Base-by-base conservation (phyloP, 2,113 vertebrate species). In the Gobiocypris rarus region DNA sequence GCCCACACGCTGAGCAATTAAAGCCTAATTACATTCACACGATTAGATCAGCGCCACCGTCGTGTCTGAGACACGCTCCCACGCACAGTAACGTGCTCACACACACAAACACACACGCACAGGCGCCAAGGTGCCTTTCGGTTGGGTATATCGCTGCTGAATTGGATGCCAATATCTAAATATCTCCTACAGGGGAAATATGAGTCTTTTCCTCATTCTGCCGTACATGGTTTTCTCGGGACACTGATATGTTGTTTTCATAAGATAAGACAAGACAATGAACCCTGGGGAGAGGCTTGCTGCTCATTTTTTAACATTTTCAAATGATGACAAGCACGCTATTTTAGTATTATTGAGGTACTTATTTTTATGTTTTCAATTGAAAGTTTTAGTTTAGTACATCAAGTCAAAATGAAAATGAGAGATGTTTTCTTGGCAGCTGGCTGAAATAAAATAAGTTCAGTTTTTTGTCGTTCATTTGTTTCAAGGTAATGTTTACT, bases 11-110 rank as follows among this genome's bases (percentile, higher is more conserved):
- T 84, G 85, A 63, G 85, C 84, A 87, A 89, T 87, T 89, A 89
- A 89, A 88, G 76, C 73, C 83, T 84, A 85, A 88, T 89, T 89
- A 89, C 81, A 88, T 87, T 85, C 86, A 81, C 87, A 86, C 85
- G 75, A 86, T 87, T 87, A 85, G 83, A 88, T 85, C 85, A 76
- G 84, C 43, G 56, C 11, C 85, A 63, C 54, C 48, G 48, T 86
- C 65, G 38, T 83, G 85, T 89, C 86, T 83, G 85, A 83, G 88
- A 86, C 43, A 54, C 31, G 83, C 45, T 86, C 81, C 80, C 74
- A 86, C 75, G 71, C 81, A 56, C 83, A 67, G 71, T 80, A 80
- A 87, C 71, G 70, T 38, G 73, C 76, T 79, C 80, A 38, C 71
- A 70, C 77, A 82, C 54, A 69, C 69, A 79, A 75, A 83, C 58